Conservation (phyloP, 2,113 vertebrate genomes). For the Cryptoleucopteryx plumbea region DNA sequence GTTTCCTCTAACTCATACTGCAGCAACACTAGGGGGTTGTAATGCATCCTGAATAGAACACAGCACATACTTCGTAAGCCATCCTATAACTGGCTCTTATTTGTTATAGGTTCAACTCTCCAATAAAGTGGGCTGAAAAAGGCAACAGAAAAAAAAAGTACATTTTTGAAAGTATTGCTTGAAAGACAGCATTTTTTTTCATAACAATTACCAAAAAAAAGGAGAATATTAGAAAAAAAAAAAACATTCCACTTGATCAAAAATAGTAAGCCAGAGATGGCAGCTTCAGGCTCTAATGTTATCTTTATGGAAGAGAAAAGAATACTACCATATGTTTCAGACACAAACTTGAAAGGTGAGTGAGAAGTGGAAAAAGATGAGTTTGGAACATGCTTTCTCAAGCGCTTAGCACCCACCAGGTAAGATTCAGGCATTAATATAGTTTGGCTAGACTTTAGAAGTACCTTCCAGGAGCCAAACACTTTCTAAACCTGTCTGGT, state of each 20-base stretch:
- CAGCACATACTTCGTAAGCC: not conserved
- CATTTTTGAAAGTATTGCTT: not conserved
- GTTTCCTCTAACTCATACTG: not conserved
- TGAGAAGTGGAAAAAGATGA: not conserved
- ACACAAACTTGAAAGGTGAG: not conserved
- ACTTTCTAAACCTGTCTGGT: not conserved
- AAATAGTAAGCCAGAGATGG: not conserved
- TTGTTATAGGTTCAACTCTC: not conserved
- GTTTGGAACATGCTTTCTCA: not conserved
- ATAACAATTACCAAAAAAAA: not conserved
- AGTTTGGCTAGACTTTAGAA: not conserved
- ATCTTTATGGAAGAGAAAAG: not conserved
- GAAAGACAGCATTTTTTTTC: not conserved
- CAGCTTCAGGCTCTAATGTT: not conserved
- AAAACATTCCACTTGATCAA: not conserved
- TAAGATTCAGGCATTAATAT: not conserved
- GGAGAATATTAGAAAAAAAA: not conserved
- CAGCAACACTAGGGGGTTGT: not conserved
- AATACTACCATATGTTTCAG: not conserved
- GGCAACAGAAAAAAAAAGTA: not conserved
- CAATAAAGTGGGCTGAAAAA: not conserved
- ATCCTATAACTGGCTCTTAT: not conserved
- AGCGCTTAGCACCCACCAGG: accelerated
- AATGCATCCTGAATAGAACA: not conserved
- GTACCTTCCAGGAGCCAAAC: not conserved